Evolutionary conservation across 1,140 invertebrate genomes (phyloP).

Genomic region (Acromyrmex charruanus): DNA sequence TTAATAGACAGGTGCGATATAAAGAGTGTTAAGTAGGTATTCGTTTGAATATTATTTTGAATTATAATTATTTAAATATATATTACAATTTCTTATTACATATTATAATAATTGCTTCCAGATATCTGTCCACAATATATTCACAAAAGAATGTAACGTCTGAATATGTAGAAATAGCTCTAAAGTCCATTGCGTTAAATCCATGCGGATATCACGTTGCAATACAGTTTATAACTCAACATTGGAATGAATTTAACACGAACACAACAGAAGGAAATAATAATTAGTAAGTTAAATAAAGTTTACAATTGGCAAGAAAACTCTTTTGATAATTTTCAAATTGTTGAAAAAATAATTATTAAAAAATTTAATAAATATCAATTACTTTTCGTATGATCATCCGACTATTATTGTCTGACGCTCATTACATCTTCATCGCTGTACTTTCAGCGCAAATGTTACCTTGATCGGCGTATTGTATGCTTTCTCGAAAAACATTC

Average conservation of each 20-base stretch:
- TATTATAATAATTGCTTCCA: slow-evolving; percentile 19
- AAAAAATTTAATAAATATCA: not conserved
- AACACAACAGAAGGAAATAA: not conserved
- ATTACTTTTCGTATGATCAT: not conserved
- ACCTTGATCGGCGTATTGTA: not conserved
- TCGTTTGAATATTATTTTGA: not conserved
- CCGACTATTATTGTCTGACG: not conserved
- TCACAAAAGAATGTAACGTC: slow-evolving; percentile 15
- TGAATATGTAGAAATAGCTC: not conserved
- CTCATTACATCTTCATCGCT: not conserved
- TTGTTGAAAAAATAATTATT: not conserved
- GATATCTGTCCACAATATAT: slow-evolving; percentile 37
- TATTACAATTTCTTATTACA: not conserved
- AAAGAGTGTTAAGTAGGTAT: not conserved
- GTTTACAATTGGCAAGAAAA: no score
- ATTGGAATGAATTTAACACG: slow-evolving; percentile 35
- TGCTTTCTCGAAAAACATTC: slow-evolving; percentile 2
- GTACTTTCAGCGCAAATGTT: slow-evolving; percentile 19
- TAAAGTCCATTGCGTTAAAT: slow-evolving; percentile 30
- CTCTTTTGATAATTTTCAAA: not conserved
- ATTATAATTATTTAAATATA: slow-evolving; percentile 7
- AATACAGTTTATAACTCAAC: slow-evolving; percentile 1
- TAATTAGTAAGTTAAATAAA: slow-evolving; percentile 23
- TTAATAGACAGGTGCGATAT: not conserved
- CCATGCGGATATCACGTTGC: slow-evolving; percentile 28